Evolutionary conservation across 2,888 invertebrate species (phyloP).

Genomic region (Melieria crassipennis): DNA sequence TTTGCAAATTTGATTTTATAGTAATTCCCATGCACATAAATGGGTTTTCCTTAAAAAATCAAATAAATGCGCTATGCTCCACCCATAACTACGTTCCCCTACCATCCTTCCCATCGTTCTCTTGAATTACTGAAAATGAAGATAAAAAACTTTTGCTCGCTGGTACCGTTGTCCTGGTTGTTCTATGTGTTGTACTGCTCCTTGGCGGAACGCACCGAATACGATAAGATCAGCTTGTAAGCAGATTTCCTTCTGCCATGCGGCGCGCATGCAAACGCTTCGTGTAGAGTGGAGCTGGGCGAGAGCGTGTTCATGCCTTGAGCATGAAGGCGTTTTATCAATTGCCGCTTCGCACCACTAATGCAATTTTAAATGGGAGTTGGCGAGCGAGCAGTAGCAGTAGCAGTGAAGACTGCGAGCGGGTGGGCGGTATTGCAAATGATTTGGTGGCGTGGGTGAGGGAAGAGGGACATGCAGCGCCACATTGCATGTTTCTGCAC

Average conservation of each 20-base stretch:
- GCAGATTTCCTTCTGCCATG: slow-evolving; percentile 25
- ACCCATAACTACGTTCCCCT: no score
- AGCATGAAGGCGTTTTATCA: slow-evolving; percentile 34
- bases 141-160: no score
- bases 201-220: neutral
- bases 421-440: no score
- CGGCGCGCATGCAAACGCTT: slow-evolving; percentile 18
- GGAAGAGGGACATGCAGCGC: neutral
- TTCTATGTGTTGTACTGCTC: neutral
- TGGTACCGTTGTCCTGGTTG: no score
- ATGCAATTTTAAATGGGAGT: slow-evolving; percentile 34
- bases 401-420: no score
- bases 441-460: no score
- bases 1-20: slow-evolving; percentile 11
- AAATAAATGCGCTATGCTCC: no score
- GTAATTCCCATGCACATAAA: neutral
- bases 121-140: no score
- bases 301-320: slow-evolving; percentile 16
- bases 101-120: no score
- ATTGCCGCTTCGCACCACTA: slow-evolving; percentile 27
- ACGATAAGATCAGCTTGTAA: slow-evolving; percentile 28
- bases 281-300: slow-evolving; percentile 13
- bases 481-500: slow-evolving; percentile 22
- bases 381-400: neutral
- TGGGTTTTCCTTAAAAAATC: neutral